A percentile compares a stretch with the other conserved stretches of the same genome.
These are phyloP conservation scores for Epizoanthus stellaris DNA, from an alignment of 92 coral and sea anemone species.

Conservation along the genomic window DNA sequence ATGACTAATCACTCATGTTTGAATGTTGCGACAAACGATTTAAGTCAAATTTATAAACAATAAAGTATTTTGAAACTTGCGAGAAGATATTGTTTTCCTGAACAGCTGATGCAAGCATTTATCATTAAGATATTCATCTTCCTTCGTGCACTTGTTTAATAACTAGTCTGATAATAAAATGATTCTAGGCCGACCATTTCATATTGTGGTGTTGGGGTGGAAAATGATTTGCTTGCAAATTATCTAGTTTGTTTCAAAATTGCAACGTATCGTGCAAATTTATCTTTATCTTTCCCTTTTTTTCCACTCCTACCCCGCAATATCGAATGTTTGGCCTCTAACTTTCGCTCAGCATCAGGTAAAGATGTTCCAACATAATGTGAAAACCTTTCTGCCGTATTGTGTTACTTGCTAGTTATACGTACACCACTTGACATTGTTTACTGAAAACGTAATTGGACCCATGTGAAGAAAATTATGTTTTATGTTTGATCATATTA, in stretches of 20 bases:
- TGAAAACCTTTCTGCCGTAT: neutral
- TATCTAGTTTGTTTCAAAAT: too few species aligned
- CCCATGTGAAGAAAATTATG: neutral
- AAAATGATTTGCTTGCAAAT: too few species aligned
- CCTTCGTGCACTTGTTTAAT: neutral
- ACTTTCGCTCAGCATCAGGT: neutral
- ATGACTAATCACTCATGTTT: neutral
- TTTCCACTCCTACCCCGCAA: too few species aligned
- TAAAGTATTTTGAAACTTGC: neutral
- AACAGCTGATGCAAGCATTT: neutral
- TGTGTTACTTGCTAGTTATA: neutral
- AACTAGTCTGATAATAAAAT: neutral
- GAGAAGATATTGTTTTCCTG: neutral
- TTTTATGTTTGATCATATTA: neutral
- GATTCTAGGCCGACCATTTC: too few species aligned
- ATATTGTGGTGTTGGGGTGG: too few species aligned
- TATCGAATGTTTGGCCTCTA: neutral
- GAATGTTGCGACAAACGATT: neutral
- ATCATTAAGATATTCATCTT: neutral
- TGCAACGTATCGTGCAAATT: too few species aligned
- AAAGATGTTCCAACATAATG: neutral
- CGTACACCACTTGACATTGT: neutral
- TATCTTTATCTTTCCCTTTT: too few species aligned
- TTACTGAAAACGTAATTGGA: neutral
- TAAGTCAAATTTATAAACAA: slow-evolving; percentile 7